Percentiles rank a stretch among this genome's conserved stretches.
Evolutionary conservation across 2,113 vertebrate genomes (phyloP).

Genomic region (Elephantulus edwardii): DNA sequence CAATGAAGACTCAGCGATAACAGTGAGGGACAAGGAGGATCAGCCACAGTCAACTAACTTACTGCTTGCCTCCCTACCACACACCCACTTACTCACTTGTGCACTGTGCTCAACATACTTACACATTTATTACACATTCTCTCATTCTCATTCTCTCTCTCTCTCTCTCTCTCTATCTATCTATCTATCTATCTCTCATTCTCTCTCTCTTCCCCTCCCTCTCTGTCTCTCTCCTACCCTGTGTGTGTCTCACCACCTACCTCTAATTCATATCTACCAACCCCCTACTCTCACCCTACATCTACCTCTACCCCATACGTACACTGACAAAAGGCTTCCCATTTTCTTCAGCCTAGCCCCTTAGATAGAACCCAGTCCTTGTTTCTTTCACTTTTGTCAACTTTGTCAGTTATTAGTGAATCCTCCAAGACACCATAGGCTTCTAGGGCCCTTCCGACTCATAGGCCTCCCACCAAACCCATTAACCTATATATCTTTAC

Average conservation of each 20-base stretch:
- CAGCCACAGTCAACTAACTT: background rate
- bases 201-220: background rate
- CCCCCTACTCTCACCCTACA: background rate
- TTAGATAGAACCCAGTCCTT: accelerated
- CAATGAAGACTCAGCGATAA: background rate
- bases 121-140: background rate
- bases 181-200: background rate
- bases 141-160: accelerated
- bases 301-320: background rate
- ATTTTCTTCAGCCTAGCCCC: background rate
- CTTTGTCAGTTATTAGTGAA: background rate
- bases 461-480: background rate
- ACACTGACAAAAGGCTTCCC: background rate
- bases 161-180: background rate
- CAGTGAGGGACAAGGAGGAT: accelerated
- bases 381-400: background rate
- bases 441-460: background rate
- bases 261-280: too few species aligned
- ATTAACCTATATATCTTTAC: background rate
- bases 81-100: accelerated
- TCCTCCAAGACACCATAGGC: background rate
- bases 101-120: too few species aligned
- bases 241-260: background rate
- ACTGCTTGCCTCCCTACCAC: background rate
- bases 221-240: background rate